phyloP scores from a whole-genome alignment of 2,888 invertebrate species.

The Diachrysia chrysitis region DNA sequence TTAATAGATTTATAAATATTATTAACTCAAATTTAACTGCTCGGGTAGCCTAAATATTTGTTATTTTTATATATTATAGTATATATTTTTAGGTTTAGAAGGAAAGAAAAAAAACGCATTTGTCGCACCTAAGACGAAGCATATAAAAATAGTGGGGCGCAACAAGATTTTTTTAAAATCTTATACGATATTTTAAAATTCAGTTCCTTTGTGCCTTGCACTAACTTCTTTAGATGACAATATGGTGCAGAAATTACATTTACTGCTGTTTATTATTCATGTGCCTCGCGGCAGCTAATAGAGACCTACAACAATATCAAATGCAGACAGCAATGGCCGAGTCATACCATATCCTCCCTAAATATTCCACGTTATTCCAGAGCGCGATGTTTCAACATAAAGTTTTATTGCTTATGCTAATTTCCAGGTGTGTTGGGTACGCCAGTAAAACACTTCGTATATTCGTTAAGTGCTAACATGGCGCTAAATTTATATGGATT shows the following conservation, averaged over 20 bases:
- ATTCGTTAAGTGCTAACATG: slow-evolving; percentile 64
- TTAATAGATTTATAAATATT: too few species aligned
- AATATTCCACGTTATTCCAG: slow-evolving; percentile 51
- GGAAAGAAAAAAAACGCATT: too few species aligned
- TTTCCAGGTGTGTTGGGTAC: slow-evolving; percentile 63
- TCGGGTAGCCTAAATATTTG: too few species aligned
- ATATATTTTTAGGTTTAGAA: too few species aligned
- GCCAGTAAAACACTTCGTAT: slow-evolving; percentile 60
- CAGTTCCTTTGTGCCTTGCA: too few species aligned
- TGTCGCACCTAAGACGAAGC: too few species aligned
- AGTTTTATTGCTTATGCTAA: slow-evolving; percentile 80
- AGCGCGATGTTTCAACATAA: slow-evolving; percentile 55
- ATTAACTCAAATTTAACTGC: too few species aligned
- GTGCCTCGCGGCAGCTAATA: not conserved
- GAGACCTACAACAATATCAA: slow-evolving; percentile 15
- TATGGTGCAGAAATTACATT: not conserved
- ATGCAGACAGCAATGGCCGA: slow-evolving; percentile 22
- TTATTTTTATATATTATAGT: too few species aligned
- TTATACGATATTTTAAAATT: too few species aligned
- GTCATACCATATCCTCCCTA: slow-evolving; percentile 43
- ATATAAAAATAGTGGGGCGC: too few species aligned
- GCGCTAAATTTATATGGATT: slow-evolving; percentile 58
- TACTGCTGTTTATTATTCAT: not conserved
- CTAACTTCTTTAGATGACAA: slow-evolving; percentile 13
- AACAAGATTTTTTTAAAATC: too few species aligned